Base-by-base conservation (phyloP, 2,113 vertebrate genomes). In the Bolborhynchus lineola region DNA sequence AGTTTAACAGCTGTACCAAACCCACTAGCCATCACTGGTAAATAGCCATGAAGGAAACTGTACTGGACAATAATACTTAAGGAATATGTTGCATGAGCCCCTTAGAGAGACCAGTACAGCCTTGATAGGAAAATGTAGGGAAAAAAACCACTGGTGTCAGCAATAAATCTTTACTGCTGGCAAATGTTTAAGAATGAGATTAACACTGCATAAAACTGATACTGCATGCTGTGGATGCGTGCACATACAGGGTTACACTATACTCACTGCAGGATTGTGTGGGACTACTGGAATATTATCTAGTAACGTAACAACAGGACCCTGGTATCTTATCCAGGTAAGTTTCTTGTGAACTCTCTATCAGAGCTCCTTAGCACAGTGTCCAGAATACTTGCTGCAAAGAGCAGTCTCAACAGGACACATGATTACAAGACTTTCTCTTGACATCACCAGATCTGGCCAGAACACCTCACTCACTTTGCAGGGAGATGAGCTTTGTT, bases 171-270 rank as follows among this genome's bases (percentile, higher is more conserved):
- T 35, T 49, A 63, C 47, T 13, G 26, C 41, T 63, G 11, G 62
- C 41, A 89, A 33, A 69, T 7, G 18, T 31, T 55, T 39, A 63
- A 26, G 33, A 63, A 70, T 7, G 6, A 75, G 33, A 29, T n/a
- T 42, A 74, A 37, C 31, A 42, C 14, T 0, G 1, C 35, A 68
- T 0, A 1, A 53, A 46, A 53, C 4, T 59, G 41, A 18, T 14
- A 16, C 4, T 33, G 16, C 24, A 53, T 44, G 47, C n/a, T 68
- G 33, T 5, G 23, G 35, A 26, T 26, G 13, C 10, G 8, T 9
- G 8, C 33, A 13, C 3, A 5, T 47, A 46, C 35, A 55, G 23
- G 18, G 60, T 49, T 74, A 68, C 16, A 4, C 16, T 21, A 18
- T 1, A 42, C 31, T 47, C 39, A 10, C 85, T 49, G 60, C 52